These are phyloP conservation scores for Noctua fimbriata DNA, from an alignment of 2,888 invertebrate species.

Conservation along the genomic window DNA sequence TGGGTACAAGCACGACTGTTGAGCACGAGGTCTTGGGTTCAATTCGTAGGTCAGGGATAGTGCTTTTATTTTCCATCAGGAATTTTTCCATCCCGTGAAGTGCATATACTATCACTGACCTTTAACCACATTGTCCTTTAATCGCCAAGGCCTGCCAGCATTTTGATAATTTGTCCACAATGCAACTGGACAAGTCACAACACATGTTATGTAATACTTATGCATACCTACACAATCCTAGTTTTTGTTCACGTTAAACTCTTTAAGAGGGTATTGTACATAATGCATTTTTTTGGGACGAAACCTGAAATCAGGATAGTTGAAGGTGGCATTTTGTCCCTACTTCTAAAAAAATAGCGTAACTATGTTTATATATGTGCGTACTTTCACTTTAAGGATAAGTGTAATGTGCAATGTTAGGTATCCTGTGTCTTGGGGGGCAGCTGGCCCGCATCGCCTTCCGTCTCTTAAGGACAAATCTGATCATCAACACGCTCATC, in stretches of 20 bases:
- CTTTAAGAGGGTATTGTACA: background rate
- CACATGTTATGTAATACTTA: background rate
- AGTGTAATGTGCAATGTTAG: background rate
- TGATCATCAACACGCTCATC: slow-evolving; percentile 24
- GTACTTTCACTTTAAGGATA: background rate
- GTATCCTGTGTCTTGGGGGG: no score
- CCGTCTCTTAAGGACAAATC: slow-evolving; percentile 5
- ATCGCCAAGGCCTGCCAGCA: no score
- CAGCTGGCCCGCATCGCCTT: background rate
- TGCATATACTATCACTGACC: no score
- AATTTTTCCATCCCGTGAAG: no score
- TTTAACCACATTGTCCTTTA: no score
- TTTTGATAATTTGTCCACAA: background rate
- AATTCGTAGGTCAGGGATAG: no score
- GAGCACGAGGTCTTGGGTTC: background rate
- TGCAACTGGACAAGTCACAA: background rate
- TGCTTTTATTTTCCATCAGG: no score
- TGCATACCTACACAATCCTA: background rate
- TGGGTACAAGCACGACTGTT: background rate
- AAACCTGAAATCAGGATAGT: background rate
- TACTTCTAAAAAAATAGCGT: background rate
- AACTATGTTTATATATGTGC: background rate
- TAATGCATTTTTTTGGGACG: background rate
- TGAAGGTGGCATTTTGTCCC: background rate
- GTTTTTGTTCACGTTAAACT: background rate